These are phyloP conservation scores for Chrysemys picta DNA, from an alignment of 2,113 vertebrate species.

Conservation along the genomic window DNA sequence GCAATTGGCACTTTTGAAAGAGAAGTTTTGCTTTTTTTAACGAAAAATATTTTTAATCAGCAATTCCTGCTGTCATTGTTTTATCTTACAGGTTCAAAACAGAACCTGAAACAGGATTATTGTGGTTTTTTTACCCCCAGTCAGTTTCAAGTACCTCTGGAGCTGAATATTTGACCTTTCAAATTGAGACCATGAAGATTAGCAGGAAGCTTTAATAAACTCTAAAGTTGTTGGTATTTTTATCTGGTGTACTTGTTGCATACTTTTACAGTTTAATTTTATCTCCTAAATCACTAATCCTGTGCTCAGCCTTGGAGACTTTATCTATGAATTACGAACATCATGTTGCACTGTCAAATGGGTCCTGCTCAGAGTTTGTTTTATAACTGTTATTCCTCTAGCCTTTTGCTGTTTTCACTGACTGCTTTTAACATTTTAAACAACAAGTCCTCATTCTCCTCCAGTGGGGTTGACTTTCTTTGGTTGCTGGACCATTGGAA, in stretches of 20 bases:
- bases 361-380: background rate
- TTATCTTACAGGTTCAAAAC: background rate
- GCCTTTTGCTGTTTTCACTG: conserved; percentile 27
- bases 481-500: background rate
- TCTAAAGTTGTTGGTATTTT: background rate
- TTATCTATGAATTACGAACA: background rate
- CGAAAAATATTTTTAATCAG: conserved; percentile 44
- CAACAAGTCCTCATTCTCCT: background rate
- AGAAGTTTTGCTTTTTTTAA: conserved; percentile 24
- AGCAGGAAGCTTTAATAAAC: background rate
- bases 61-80: conserved; percentile 31
- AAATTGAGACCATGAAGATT: background rate
- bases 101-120: conserved; percentile 10
- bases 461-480: background rate
- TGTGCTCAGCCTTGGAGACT: background rate
- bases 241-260: conserved; percentile 9
- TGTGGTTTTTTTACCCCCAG: background rate
- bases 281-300: background rate
- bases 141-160: background rate
- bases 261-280: background rate
- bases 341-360: background rate
- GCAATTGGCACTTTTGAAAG: conserved; percentile 41
- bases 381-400: background rate
- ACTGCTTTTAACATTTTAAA: background rate
- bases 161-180: conserved; percentile 6